Evolutionary conservation across 1,140 invertebrate species (phyloP), one percentile per base, ranked within the genome.

Genomic region (Augochlora pura): DNA sequence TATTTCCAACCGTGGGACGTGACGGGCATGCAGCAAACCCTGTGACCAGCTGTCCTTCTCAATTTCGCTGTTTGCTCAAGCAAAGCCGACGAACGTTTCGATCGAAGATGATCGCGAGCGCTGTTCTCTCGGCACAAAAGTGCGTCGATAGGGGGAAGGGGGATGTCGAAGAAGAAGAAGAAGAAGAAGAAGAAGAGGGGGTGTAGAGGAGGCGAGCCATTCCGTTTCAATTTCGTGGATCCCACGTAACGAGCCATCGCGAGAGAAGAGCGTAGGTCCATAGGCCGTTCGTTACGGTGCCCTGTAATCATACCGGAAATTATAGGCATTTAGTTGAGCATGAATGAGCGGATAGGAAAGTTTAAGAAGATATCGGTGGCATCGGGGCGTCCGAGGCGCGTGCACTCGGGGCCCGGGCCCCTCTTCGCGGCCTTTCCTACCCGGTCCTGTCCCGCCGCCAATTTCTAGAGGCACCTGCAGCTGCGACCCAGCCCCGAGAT

Each of bases 281-380:
- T 65, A 71, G 85, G 74, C 87, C 80, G 83, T 70, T 83, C 78
- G 83, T 87, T 83, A 87, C 80, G 84, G 63, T 90, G 90, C 88
- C 91, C 91, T 93, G 91, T 93, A 93, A 93, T 93, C 91, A 91
- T 89, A 81, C 66, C 74, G 78, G 80, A 90, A 92, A 93, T 93
- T 93, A 93, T 92, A 92, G 91, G 89, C 89, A 93, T 92, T 93
- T 92, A 92, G 87, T 67, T 81, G 83, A 85, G 88, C 90, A 89
- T 90, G 88, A 91, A 91, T 88, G 90, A 90, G 87, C 89, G 90
- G 90, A 90, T 90, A 90, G 90, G 85, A 88, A 91, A 90, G 90
- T 90, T 89, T 89, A 89, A 87, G 86, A 88, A 80, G 77, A 85
- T 88, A 91, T 92, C 91, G 89, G 87, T 91, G 91, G 91, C 89